Evolutionary conservation across 2,113 vertebrate genomes (phyloP), one percentile per base, ranked within the genome.

Genomic region (Trematomus loennbergii): DNA sequence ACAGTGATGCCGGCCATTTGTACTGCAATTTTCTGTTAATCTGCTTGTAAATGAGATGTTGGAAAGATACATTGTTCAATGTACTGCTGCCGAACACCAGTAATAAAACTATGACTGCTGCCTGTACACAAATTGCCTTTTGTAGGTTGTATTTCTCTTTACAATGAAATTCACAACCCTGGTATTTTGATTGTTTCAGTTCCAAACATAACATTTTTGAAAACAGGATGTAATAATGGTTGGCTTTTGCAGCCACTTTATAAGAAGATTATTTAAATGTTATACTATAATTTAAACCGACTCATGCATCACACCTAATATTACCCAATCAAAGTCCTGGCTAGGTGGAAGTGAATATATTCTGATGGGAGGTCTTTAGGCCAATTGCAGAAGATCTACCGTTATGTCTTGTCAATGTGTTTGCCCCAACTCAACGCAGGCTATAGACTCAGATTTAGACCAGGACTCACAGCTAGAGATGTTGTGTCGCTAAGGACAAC

Each of bases 31-130:
- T 65, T 54, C 58, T 48, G 48, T 69, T 60, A 68, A 82, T 82
- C 40, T 79, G 50, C 58, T n/a, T 74, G 64, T 79, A 75, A 79
- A 82, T 83, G 84, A 58, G 55, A 73, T 59, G 69, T 54, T 77
- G 29, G 20, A 63, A 79, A 75, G 70, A 85, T 50, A 73, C 53
- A 81, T 81, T 65, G 40, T 64, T 62, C 7, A 17, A 29, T 20
- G 8, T 45, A 58, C 22, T 81, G 62, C 25, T 81, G 69, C 40
- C 12, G 46, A 68, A 76, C 85, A 22, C 2, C 5, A 45, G 17
- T 15, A 59, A 78, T 68, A 52, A 29, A 52, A 25, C 12, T 49
- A 54, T 43, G 77, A 60, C 43, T 43, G 53, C 36, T 45, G 25
- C 6, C 1, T 46, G 52, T 71, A 12, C 36, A 16, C 15, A 60